Percentiles rank a stretch among this genome's conserved stretches.
These are phyloP conservation scores for Pelosia muscerda DNA, from an alignment of 2,888 invertebrate species.

Conservation along the genomic window DNA sequence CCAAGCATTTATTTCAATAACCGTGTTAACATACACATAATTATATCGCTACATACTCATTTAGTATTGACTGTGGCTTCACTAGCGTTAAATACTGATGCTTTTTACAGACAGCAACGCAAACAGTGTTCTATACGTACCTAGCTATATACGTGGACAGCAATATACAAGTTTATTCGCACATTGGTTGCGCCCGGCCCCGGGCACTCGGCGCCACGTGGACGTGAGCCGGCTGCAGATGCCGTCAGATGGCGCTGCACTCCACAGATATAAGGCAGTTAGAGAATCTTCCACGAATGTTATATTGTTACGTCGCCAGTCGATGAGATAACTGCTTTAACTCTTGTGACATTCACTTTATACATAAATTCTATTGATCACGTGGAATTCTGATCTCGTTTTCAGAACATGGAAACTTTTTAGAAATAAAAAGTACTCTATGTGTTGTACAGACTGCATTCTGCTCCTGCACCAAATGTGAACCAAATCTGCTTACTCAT, in stretches of 20 bases:
- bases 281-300: neutral
- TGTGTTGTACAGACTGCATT: no score
- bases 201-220: constrained; percentile 50
- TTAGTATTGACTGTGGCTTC: neutral
- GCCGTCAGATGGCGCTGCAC: neutral
- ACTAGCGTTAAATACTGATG: no score
- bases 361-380: neutral
- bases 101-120: constrained; percentile 4
- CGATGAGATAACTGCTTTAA: neutral
- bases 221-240: constrained; percentile 52
- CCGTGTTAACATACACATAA: no score
- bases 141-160: constrained; percentile 17
- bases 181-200: constrained; percentile 52
- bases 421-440: no score
- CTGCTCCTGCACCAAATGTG: no score
- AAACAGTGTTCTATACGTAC: neutral
- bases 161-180: constrained; percentile 44
- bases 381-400: no score
- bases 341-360: neutral
- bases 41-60: no score
- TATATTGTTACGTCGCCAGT: neutral
- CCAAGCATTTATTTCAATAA: constrained; percentile 31
- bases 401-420: no score
- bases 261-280: neutral
- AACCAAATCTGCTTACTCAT: no score